Percentiles rank a stretch among this genome's conserved stretches.
Evolutionary conservation across 2,113 vertebrate species (phyloP).

Genomic region (Lagenorhynchus albirostris): DNA sequence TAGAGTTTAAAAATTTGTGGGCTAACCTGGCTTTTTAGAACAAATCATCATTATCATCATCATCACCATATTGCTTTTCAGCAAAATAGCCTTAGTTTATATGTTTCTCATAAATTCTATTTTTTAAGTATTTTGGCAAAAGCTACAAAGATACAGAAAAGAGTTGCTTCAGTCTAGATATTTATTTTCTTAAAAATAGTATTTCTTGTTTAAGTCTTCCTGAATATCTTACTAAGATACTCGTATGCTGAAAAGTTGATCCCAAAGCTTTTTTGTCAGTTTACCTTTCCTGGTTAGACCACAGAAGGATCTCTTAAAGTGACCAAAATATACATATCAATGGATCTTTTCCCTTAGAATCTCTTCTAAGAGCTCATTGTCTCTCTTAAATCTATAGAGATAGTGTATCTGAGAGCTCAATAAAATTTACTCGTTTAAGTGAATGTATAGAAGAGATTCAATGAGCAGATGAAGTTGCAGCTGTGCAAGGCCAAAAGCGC

Average conservation of each 20-base stretch:
- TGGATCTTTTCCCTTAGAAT: not conserved
- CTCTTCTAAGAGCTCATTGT: not conserved
- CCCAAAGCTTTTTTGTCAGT: not conserved
- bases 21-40: not conserved
- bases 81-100: not conserved
- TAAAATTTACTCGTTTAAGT: not conserved
- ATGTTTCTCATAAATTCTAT: not conserved
- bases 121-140: not conserved
- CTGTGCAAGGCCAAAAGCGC: not conserved
- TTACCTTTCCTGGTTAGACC: not conserved
- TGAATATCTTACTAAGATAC: not conserved
- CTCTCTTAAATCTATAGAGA: not conserved
- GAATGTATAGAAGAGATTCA: not conserved
- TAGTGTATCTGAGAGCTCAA: not conserved
- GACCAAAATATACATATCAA: not conserved
- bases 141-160: not conserved
- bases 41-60: not conserved
- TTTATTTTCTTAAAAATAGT: not conserved
- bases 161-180: not conserved
- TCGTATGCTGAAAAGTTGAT: not conserved
- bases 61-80: not conserved
- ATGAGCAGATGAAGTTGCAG: not conserved
- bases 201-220: not conserved
- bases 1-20: not conserved
- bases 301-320: not conserved